Evolutionary conservation across 2,888 invertebrate species (phyloP).

Genomic region (Drosophila fungiperda): DNA sequence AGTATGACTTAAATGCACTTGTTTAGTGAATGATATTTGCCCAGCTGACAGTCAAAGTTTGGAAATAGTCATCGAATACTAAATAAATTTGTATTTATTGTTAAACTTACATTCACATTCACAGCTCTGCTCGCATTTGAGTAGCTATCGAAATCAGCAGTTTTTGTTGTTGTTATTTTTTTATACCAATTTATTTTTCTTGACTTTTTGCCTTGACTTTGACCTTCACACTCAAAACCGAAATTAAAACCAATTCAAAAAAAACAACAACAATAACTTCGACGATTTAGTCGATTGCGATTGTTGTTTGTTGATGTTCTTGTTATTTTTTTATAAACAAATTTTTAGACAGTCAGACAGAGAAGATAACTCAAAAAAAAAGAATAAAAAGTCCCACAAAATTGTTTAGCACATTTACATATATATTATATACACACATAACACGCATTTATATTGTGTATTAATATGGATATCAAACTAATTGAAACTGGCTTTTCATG

Average conservation of each 20-base stretch:
- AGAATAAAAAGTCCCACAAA: constrained; percentile 23
- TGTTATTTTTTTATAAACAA: constrained; percentile 53
- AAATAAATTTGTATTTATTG: background rate
- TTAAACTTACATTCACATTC: constrained; percentile 12
- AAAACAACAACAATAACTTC: constrained; percentile 29
- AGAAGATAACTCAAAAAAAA: constrained; percentile 29
- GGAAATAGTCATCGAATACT: constrained; percentile 10
- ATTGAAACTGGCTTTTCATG: constrained; percentile 36
- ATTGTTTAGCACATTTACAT: constrained; percentile 51
- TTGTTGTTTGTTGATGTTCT: constrained; percentile 18
- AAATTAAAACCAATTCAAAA: constrained; percentile 64
- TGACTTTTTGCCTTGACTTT: constrained; percentile 55
- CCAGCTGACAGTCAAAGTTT: background rate
- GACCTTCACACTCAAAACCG: constrained; percentile 72
- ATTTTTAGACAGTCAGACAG: constrained; percentile 46
- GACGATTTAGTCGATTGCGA: constrained; percentile 13
- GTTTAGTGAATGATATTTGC: background rate
- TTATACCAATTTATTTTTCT: constrained; percentile 10
- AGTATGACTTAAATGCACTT: background rate
- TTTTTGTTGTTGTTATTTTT: constrained; percentile 9
- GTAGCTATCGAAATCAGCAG: constrained; percentile 40
- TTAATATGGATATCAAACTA: constrained; percentile 31
- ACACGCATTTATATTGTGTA: constrained; percentile 1
- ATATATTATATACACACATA: constrained; percentile 16
- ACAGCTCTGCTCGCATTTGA: constrained; percentile 10